Evolutionary conservation across 1,140 invertebrate species (phyloP).

Genomic region (Drosophila athabasca): DNA sequence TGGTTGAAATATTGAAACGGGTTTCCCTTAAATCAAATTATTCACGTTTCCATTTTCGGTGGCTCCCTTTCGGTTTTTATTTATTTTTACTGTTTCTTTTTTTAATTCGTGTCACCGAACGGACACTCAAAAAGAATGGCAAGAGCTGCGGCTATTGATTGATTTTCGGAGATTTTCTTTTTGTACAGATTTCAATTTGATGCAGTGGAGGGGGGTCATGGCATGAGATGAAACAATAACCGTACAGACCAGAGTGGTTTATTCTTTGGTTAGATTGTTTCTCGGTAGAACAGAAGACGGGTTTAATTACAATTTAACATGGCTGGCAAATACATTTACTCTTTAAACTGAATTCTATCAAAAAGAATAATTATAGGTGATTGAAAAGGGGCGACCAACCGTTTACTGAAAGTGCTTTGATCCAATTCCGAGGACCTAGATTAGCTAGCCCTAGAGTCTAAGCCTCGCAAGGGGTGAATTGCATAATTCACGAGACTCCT

Average conservation of each 20-base stretch:
- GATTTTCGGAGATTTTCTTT: conserved; percentile 27
- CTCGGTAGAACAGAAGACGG: too few relatives aligned
- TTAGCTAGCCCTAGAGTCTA: too few relatives aligned
- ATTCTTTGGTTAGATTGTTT: background rate
- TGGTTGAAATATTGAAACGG: background rate
- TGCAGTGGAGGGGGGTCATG: conserved; percentile 1
- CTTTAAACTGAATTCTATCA: too few relatives aligned
- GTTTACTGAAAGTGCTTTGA: conserved; percentile 28
- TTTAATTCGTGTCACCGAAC: conserved; percentile 19
- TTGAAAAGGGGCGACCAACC: too few relatives aligned
- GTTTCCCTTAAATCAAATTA: conserved; percentile 41
- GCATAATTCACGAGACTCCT: conserved; percentile 37
- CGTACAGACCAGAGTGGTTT: conserved; percentile 15
- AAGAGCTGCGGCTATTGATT: conserved; percentile 47
- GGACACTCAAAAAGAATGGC: conserved; percentile 28
- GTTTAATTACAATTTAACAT: too few relatives aligned
- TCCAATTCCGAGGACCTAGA: too few relatives aligned
- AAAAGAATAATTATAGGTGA: too few relatives aligned
- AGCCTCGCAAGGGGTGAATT: too few relatives aligned
- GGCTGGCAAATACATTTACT: too few relatives aligned
- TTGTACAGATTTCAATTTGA: conserved; percentile 4
- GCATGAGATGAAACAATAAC: too few relatives aligned
- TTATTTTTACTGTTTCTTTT: conserved; percentile 1
- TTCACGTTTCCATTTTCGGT: conserved; percentile 5
- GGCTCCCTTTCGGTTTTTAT: background rate